These are phyloP conservation scores for Spodoptera exigua DNA, from an alignment of 2,888 invertebrate species.

Conservation along the genomic window DNA sequence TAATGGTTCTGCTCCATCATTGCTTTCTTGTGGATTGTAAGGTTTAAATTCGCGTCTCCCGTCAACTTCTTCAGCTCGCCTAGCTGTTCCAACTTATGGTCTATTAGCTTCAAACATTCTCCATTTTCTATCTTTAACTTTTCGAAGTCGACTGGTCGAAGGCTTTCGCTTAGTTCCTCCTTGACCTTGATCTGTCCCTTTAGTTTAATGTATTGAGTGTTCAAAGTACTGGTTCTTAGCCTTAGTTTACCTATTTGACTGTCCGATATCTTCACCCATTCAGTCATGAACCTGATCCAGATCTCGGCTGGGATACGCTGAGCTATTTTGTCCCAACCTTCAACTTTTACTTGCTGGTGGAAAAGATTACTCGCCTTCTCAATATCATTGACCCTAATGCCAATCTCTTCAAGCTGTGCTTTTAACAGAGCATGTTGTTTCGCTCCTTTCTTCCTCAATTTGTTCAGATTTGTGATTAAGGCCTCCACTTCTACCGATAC, in stretches of 20 bases:
- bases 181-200: constrained; percentile 88
- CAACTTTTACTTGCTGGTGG: constrained; percentile 84
- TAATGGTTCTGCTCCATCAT: constrained; percentile 86
- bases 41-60: constrained; percentile 88
- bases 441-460: constrained; percentile 69
- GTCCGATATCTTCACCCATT: constrained; percentile 89
- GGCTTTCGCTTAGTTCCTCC: constrained; percentile 88
- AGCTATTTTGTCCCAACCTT: constrained; percentile 89
- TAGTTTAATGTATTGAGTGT: constrained; percentile 86
- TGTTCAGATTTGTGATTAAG: constrained; percentile 71
- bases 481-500: constrained; percentile 85
- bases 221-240: constrained; percentile 88
- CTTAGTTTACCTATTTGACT: constrained; percentile 89
- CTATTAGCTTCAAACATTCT: constrained; percentile 85
- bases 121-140: constrained; percentile 90
- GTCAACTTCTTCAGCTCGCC: constrained; percentile 89
- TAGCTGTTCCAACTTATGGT: constrained; percentile 86
- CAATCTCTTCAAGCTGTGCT: constrained; percentile 89
- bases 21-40: constrained; percentile 89
- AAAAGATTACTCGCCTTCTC: constrained; percentile 84
- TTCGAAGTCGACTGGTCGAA: constrained; percentile 91
- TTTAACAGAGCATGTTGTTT: constrained; percentile 79
- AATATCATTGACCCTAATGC: constrained; percentile 84
- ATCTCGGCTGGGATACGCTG: constrained; percentile 91
- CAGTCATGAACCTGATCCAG: constrained; percentile 89